phyloP scores from a whole-genome alignment of 1,140 invertebrate genomes.

The Popillia japonica region DNA sequence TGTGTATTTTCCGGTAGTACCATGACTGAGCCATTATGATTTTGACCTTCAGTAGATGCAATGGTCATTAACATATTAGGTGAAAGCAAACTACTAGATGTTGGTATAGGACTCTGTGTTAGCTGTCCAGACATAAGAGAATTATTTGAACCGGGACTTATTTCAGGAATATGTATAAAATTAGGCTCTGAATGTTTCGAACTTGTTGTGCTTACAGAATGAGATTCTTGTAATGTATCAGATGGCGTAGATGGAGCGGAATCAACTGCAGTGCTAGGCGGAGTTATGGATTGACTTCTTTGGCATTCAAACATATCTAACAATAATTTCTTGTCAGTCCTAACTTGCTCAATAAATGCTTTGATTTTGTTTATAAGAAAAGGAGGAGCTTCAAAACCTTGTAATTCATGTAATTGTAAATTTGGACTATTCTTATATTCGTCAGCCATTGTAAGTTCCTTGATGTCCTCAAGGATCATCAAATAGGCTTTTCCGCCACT shows the following conservation, averaged over 20 bases:
- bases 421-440: slow-evolving; percentile 76
- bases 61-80: slow-evolving; percentile 51
- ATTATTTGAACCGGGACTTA: slow-evolving; percentile 56
- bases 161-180: slow-evolving; percentile 58
- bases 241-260: slow-evolving; percentile 55
- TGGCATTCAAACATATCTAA: slow-evolving; percentile 56
- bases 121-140: slow-evolving; percentile 56
- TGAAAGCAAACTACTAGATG: slow-evolving; percentile 46
- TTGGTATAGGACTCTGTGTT: slow-evolving; percentile 48
- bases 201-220: slow-evolving; percentile 50
- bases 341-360: slow-evolving; percentile 62
- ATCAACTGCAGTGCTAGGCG: slow-evolving; percentile 54
- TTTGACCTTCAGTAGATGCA: slow-evolving; percentile 42
- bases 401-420: slow-evolving; percentile 71
- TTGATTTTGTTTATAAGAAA: slow-evolving; percentile 78
- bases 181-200: slow-evolving; percentile 54
- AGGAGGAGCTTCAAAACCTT: slow-evolving; percentile 76
- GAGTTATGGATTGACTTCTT: slow-evolving; percentile 54
- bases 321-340: slow-evolving; percentile 54
- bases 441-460: slow-evolving; percentile 74
- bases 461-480: slow-evolving; percentile 82
- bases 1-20: slow-evolving; percentile 48
- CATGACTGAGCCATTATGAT: slow-evolving; percentile 45
- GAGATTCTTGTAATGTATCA: slow-evolving; percentile 52
- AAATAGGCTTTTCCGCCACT: slow-evolving; percentile 83